These are phyloP conservation scores for Temnothorax ravouxi DNA, from an alignment of 2,888 invertebrate genomes.

Conservation along the genomic window DNA sequence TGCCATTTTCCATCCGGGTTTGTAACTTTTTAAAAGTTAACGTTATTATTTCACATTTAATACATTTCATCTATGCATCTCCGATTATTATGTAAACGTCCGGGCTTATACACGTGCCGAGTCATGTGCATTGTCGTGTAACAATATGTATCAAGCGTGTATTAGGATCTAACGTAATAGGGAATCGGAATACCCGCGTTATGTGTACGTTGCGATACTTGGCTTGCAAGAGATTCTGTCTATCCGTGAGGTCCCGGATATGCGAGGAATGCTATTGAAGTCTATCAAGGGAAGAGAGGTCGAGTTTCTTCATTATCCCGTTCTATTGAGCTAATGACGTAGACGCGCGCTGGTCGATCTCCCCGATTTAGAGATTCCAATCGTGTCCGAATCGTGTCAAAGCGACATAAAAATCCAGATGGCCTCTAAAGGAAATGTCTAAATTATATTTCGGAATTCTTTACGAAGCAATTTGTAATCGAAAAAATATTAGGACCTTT, in stretches of 20 bases:
- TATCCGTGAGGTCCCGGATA: conserved; percentile 64
- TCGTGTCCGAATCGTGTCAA: conserved; percentile 19
- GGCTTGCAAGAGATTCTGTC: conserved; percentile 62
- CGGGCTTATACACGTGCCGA: conserved; percentile 63
- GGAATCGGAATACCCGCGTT: conserved; percentile 65
- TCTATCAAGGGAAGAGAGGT: conserved; percentile 70
- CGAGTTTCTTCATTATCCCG: conserved; percentile 81
- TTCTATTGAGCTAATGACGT: conserved; percentile 76
- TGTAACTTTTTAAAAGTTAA: background rate
- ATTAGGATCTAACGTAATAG: conserved; percentile 66
- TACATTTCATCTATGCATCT: conserved; percentile 46
- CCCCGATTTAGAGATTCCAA: conserved; percentile 46
- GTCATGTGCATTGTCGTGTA: conserved; percentile 67
- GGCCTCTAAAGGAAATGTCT: background rate
- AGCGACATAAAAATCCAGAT: background rate
- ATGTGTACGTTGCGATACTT: conserved; percentile 68
- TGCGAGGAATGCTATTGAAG: conserved; percentile 82
- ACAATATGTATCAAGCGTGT: conserved; percentile 62
- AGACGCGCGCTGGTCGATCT: conserved; percentile 70
- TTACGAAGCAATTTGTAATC: background rate
- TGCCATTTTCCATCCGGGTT: background rate
- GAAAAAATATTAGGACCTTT: background rate
- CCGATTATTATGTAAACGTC: conserved; percentile 66
- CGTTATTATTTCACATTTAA: background rate
- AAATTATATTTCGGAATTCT: background rate